Evolutionary conservation across 92 coral and sea anemone species (phyloP).

Genomic region (Epizoanthus stellaris): DNA sequence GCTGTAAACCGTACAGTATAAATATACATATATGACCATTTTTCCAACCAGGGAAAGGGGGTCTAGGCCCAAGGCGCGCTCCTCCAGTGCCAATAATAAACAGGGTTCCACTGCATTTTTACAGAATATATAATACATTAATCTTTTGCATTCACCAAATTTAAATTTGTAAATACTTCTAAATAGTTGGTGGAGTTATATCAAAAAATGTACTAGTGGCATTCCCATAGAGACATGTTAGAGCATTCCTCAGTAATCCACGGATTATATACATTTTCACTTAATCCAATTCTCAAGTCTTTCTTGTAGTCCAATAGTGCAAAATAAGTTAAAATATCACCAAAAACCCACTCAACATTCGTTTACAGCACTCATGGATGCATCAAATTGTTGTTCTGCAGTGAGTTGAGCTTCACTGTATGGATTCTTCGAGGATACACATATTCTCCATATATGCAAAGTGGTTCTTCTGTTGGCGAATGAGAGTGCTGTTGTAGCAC

Average conservation of each 20-base stretch:
- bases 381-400: conserved; percentile 34
- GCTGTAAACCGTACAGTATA: too few relatives aligned
- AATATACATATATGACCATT: too few relatives aligned
- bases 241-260: conserved; percentile 29
- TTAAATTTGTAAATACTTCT: conserved; percentile 12
- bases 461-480: conserved; percentile 39
- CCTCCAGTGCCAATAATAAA: too few relatives aligned
- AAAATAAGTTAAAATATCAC: conserved; percentile 6
- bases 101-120: too few relatives aligned
- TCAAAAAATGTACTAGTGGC: not conserved
- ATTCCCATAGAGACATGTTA: conserved; percentile 23
- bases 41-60: too few relatives aligned
- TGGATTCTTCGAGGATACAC: conserved; percentile 44
- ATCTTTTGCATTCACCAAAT: not conserved
- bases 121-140: too few relatives aligned
- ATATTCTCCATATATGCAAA: conserved; percentile 47
- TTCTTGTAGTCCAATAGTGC: conserved; percentile 6
- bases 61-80: too few relatives aligned
- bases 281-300: conserved; percentile 7
- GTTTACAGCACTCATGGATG: conserved; percentile 42
- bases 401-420: conserved; percentile 27
- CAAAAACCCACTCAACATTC: conserved; percentile 25
- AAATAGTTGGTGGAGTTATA: conserved; percentile 7
- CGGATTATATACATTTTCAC: conserved; percentile 22
- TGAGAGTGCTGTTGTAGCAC: conserved; percentile 8